Evolutionary conservation across 2,888 invertebrate species (phyloP).

Genomic region (Drosophila nr. perissopoda): DNA sequence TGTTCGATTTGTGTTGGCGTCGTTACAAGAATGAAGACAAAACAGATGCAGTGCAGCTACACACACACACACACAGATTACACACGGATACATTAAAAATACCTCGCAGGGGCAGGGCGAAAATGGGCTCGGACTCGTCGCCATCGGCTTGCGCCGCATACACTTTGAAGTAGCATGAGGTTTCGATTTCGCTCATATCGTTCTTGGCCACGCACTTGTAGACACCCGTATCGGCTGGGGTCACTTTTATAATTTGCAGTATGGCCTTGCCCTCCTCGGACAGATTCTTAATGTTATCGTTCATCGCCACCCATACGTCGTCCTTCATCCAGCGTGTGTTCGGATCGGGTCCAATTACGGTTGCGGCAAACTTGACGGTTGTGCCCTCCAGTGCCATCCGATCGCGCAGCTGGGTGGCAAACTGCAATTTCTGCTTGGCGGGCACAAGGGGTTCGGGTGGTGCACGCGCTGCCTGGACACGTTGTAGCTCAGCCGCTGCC

Average conservation of each 20-base stretch:
- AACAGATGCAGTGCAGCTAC: constrained; percentile 21
- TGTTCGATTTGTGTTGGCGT: constrained; percentile 54
- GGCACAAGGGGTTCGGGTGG: constrained; percentile 81
- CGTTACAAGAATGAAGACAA: constrained; percentile 52
- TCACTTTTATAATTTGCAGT: constrained; percentile 89
- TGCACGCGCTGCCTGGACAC: constrained; percentile 60
- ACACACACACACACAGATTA: constrained; percentile 23
- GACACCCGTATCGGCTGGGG: constrained; percentile 90
- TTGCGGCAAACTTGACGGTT: constrained; percentile 91
- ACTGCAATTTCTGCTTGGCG: constrained; percentile 85
- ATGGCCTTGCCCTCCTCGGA: constrained; percentile 90
- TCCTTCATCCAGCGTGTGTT: constrained; percentile 91
- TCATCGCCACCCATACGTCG: constrained; percentile 87
- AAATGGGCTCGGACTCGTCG: constrained; percentile 84
- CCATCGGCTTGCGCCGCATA: constrained; percentile 83
- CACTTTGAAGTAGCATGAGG: constrained; percentile 89
- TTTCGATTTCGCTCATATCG: constrained; percentile 89
- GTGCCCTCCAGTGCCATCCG: constrained; percentile 91
- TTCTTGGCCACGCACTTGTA: constrained; percentile 93
- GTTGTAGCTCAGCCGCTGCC: constrained; percentile 66
- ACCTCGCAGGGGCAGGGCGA: constrained; percentile 88
- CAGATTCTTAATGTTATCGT: constrained; percentile 87
- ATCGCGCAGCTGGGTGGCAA: constrained; percentile 91
- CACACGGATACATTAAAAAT: constrained; percentile 54
- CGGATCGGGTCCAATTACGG: constrained; percentile 90